Percentiles rank a stretch among this genome's conserved stretches.
These are phyloP conservation scores for Porites australiensis DNA, from an alignment of 64 coral and sea anemone genomes.

Conservation along the genomic window DNA sequence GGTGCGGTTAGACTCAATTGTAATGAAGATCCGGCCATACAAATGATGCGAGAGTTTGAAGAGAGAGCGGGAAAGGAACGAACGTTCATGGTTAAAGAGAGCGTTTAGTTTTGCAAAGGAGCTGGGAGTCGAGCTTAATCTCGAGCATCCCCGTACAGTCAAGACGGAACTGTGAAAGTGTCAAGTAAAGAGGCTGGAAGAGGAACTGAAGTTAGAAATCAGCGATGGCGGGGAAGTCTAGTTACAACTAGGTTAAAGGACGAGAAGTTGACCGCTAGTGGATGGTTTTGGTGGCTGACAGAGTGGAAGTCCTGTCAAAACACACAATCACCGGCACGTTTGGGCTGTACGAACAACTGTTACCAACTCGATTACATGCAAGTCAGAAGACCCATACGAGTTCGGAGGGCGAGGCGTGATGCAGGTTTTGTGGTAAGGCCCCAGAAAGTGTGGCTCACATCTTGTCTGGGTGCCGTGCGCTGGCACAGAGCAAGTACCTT, in stretches of 20 bases:
- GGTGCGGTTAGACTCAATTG: background rate
- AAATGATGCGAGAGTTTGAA: constrained; percentile 14
- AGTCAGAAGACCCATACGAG: no score
- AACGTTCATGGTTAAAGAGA: constrained; percentile 38
- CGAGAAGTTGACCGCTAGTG: background rate
- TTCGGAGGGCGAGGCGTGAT: background rate
- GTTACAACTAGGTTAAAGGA: background rate
- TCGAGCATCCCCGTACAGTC: no score
- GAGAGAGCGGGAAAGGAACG: constrained; percentile 14
- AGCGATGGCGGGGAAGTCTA: background rate
- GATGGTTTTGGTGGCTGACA: no score
- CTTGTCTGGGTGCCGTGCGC: no score
- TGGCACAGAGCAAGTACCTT: constrained; percentile 4
- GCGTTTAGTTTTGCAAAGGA: no score
- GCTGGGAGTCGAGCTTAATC: background rate
- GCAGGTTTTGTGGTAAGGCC: background rate
- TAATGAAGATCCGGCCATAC: background rate
- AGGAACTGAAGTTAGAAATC: constrained; percentile 1
- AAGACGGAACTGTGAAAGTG: no score
- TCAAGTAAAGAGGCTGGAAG: background rate
- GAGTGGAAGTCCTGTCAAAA: background rate
- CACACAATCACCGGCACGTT: background rate
- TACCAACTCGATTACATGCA: no score
- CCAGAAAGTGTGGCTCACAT: no score
- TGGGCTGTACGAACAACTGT: background rate